These are phyloP conservation scores for Nysson spinosus DNA, from an alignment of 2,888 invertebrate genomes.

Conservation along the genomic window DNA sequence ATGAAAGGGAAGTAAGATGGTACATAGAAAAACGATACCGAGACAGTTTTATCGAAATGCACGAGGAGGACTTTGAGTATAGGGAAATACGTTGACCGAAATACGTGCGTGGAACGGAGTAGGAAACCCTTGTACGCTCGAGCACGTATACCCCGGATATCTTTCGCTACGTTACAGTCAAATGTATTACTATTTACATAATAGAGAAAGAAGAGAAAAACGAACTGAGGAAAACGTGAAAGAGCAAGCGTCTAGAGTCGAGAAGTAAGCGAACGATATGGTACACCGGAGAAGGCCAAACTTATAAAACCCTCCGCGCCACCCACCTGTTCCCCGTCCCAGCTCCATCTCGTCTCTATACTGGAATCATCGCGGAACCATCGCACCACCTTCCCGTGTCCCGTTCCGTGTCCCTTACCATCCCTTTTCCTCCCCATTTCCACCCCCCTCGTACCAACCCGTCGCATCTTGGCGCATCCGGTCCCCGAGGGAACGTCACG, in stretches of 20 bases:
- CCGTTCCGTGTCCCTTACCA: too few species aligned
- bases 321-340: conserved; percentile 47
- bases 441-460: too few species aligned
- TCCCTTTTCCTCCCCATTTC: too few species aligned
- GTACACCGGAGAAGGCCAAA: conserved; percentile 44
- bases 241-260: conserved; percentile 13
- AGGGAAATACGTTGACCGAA: neutral
- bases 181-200: conserved; percentile 58
- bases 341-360: too few species aligned
- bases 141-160: conserved; percentile 24
- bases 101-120: conserved; percentile 1
- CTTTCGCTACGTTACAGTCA: conserved; percentile 32
- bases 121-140: conserved; percentile 6
- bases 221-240: conserved; percentile 4
- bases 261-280: conserved; percentile 48
- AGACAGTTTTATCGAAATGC: too few species aligned
- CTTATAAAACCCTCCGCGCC: conserved; percentile 63
- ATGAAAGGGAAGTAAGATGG: too few species aligned
- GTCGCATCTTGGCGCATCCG: too few species aligned
- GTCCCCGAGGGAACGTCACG: conserved; percentile 59
- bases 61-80: too few species aligned
- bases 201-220: conserved; percentile 35
- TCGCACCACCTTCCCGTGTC: too few species aligned
- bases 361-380: too few species aligned
- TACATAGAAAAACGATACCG: too few species aligned